These are phyloP conservation scores for Lasioglossum figueresi DNA, from an alignment of 2,888 invertebrate species.

Conservation along the genomic window DNA sequence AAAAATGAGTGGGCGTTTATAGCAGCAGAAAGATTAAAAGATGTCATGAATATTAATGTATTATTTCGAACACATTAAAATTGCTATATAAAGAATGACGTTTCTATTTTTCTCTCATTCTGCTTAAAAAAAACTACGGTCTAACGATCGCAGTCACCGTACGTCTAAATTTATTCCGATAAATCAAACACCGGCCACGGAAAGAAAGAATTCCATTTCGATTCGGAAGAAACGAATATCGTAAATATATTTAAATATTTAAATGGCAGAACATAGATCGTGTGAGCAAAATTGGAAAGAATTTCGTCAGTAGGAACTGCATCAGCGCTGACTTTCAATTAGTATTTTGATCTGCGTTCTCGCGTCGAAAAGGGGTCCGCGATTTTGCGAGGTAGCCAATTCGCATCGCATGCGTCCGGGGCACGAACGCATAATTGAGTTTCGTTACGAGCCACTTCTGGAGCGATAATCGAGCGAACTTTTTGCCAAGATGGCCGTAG, in stretches of 20 bases:
- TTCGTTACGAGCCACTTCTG: conserved; percentile 30
- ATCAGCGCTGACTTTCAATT: background rate
- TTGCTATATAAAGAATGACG: background rate
- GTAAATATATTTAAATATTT: no score
- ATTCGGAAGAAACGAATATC: no score
- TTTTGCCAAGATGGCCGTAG: conserved; percentile 29
- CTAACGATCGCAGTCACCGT: no score
- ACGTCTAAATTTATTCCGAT: no score
- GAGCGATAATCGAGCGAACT: conserved; percentile 29
- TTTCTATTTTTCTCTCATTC: background rate
- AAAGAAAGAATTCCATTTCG: no score
- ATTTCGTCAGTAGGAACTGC: background rate
- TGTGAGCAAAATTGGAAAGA: background rate
- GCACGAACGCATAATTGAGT: conserved; percentile 32
- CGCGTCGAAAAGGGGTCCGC: background rate
- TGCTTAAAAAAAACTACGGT: no score
- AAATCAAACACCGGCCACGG: no score
- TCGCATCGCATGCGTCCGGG: conserved; percentile 6
- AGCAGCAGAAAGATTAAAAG: background rate
- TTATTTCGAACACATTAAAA: background rate
- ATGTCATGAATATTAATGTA: background rate
- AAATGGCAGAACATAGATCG: background rate
- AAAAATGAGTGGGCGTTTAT: background rate
- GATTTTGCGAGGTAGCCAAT: conserved; percentile 12
- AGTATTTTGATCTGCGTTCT: conserved; percentile 20